Base-by-base conservation (phyloP, 2,888 invertebrate species). In the Steinernema hermaphroditum region DNA sequence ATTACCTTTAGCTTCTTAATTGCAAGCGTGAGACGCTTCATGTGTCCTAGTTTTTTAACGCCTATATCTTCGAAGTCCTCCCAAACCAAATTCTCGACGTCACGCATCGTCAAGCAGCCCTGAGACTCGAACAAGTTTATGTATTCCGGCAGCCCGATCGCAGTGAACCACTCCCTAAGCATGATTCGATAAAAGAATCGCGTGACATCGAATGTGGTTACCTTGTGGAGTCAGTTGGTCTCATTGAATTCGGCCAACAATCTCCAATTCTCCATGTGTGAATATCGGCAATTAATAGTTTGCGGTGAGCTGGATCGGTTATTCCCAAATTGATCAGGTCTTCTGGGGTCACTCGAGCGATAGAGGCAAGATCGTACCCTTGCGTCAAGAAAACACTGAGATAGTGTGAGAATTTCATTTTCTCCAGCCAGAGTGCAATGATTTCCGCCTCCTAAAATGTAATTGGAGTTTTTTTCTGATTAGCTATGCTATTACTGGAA, bases 331-430 rank as follows among this genome's bases (percentile, higher is more conserved):
- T 91, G 41, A 90, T 90, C 78, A 91, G 87, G 86, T 91, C 91
- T 89, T 97, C 96, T 0, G 98, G 97, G 16, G 97, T 98, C 95
- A 97, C 96, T 82, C 96, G 91, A n/a, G 96, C 93, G 86, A 97
- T 94, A 0, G 97, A 97, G 32, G 94, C 93, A 89, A 98, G 91
- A 89, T 98, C 97, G 88, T 98, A 98, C 44, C 97, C 97, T 16
- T 96, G 95, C 50, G 93, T 92, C 77, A 94, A 91, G 88, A 98
- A 97, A 74, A 95, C 90, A 68, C 93, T 91, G 80, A 93, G 93
- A 89, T 97, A 97, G 87, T 96, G 94, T 87, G 94, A 95, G 90
- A 94, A 94, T 86, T 93, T 93, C 50, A 97, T 91, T 86, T 95
- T 94, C 75, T 93, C 91, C 86, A 98, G 90, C 94, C 97, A 98